A percentile compares a stretch with the other conserved stretches of the same genome.
Conservation (phyloP, 2,113 vertebrate genomes). For the Camelus bactrianus region DNA sequence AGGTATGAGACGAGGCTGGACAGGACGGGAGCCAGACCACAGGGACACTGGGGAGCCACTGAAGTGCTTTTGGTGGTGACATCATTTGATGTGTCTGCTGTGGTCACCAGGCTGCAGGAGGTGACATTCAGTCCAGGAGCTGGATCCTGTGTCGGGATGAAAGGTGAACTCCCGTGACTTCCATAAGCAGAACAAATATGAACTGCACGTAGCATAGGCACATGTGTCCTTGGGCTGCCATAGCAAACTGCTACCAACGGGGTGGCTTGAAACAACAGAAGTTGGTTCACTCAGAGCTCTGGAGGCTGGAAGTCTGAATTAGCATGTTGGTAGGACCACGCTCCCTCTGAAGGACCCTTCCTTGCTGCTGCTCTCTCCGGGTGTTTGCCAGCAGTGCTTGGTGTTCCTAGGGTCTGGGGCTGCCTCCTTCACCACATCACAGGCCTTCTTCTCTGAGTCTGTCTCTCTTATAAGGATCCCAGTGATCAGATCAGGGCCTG, state of each 20-base stretch:
- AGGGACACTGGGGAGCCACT: background rate
- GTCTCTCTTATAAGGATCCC: background rate
- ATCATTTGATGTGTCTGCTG: background rate
- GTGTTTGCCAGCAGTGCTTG: background rate
- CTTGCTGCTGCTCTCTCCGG: background rate
- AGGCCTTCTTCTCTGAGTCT: background rate
- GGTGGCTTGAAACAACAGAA: background rate
- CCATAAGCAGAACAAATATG: background rate
- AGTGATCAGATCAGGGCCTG: background rate
- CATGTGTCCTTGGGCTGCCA: rapidly evolving
- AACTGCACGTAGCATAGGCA: rapidly evolving
- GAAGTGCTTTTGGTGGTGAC: background rate
- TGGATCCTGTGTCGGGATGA: background rate
- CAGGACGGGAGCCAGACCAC: background rate
- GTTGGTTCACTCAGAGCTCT: background rate
- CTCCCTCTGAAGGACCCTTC: background rate
- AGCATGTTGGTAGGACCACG: background rate
- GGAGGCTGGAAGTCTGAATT: background rate
- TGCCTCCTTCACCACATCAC: background rate
- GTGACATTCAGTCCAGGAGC: background rate
- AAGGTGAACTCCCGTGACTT: background rate
- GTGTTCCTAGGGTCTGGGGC: background rate
- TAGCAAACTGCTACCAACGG: background rate
- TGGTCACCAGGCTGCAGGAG: background rate
- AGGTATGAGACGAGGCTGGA: background rate